These are phyloP conservation scores for Echinometra lucunter DNA, from an alignment of 53 echinoderm and acorn worm species.

Conservation along the genomic window DNA sequence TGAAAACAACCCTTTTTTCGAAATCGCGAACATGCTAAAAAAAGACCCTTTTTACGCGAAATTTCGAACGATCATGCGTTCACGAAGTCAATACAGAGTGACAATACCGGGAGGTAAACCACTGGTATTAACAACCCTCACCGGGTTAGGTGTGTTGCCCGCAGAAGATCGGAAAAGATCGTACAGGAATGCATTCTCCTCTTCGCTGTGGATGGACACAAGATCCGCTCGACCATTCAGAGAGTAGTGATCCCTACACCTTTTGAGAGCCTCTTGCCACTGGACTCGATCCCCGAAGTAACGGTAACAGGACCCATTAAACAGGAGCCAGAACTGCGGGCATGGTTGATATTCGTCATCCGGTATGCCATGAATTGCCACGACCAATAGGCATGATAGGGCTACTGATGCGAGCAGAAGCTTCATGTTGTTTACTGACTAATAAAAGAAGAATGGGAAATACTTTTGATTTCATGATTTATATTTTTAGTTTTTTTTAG, in stretches of 20 bases:
- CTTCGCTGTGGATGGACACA: not conserved
- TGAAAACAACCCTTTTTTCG: too few species aligned
- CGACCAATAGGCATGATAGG: not conserved
- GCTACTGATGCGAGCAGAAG: not conserved
- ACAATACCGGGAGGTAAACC: too few species aligned
- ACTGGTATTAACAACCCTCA: too few species aligned
- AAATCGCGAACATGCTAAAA: too few species aligned
- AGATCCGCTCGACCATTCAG: not conserved
- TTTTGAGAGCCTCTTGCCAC: not conserved
- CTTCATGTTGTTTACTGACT: not conserved
- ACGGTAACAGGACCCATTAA: not conserved
- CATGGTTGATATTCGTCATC: not conserved
- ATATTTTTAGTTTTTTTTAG: too few species aligned
- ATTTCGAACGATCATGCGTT: too few species aligned
- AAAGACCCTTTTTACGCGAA: too few species aligned
- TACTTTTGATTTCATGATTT: too few species aligned
- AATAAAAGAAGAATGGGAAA: not conserved
- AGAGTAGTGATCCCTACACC: not conserved
- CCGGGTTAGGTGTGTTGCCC: not conserved
- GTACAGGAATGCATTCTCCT: not conserved
- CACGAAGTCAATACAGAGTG: too few species aligned
- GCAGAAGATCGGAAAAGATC: not conserved
- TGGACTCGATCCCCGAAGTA: slow-evolving; percentile 6
- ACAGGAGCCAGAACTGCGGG: not conserved
- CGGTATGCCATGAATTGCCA: not conserved